Percentiles rank a stretch among this genome's conserved stretches.
Evolutionary conservation across 2,797 vertebrate genomes (phyloP).

Genomic region (Erethizon dorsatum): DNA sequence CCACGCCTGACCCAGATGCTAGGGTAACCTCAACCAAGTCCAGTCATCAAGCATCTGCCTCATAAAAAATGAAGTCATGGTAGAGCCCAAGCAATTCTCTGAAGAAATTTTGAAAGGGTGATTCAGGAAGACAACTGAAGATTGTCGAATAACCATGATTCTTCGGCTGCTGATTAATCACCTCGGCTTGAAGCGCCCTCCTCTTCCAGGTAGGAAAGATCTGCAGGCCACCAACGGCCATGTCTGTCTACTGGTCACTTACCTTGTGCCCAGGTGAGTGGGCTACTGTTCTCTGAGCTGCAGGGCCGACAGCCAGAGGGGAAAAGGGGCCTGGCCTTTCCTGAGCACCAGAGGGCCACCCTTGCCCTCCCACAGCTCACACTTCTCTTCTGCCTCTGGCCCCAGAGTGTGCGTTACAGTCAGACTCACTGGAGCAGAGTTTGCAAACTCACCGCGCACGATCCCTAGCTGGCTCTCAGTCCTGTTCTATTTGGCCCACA

Average conservation of each 20-base stretch:
- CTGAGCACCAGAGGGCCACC: accelerated
- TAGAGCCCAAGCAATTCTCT: neutral
- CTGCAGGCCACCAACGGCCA: neutral
- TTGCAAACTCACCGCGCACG: constrained; percentile 59
- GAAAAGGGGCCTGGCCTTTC: neutral
- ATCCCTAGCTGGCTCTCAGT: constrained; percentile 67
- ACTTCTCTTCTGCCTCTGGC: neutral
- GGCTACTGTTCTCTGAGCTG: neutral
- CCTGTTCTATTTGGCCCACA: constrained; percentile 73
- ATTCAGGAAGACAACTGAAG: neutral
- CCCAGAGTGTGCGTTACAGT: accelerated
- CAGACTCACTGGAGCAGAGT: constrained; percentile 21
- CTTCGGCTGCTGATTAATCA: neutral
- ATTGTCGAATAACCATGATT: neutral
- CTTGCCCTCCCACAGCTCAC: neutral
- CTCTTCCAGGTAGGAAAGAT: neutral
- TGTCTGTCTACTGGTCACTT: neutral
- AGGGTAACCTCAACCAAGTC: constrained; percentile 9
- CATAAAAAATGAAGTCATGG: neutral
- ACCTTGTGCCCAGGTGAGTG: neutral
- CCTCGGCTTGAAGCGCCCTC: neutral
- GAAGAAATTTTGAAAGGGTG: neutral
- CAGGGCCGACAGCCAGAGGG: neutral
- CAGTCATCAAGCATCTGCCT: neutral
- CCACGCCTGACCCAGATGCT: neutral